Evolutionary conservation across 2,113 vertebrate genomes (phyloP).

Genomic region (Psittacara wagleri): DNA sequence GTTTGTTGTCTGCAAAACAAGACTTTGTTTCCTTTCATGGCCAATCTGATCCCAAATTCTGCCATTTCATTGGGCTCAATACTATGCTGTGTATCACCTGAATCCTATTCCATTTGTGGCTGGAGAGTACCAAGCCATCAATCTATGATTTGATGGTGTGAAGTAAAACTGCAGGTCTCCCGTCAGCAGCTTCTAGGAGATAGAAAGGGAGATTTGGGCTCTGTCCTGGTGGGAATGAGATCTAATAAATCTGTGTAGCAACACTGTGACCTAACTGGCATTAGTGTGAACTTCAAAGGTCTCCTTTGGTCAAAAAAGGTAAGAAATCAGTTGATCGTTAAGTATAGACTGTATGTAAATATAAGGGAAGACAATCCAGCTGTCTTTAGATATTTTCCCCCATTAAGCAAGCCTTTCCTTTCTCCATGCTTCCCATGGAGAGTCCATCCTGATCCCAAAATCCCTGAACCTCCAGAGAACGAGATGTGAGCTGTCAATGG

Average conservation of each 20-base stretch:
- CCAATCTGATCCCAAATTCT: background rate
- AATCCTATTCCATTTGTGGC: background rate
- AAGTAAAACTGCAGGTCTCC: background rate
- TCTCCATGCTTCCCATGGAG: background rate
- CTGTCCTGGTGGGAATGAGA: background rate
- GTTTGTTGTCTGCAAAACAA: background rate
- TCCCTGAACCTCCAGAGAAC: background rate
- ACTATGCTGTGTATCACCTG: background rate
- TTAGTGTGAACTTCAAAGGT: background rate
- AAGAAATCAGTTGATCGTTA: background rate
- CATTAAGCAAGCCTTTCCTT: background rate
- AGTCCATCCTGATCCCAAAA: background rate
- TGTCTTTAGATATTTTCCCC: background rate
- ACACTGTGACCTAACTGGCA: background rate
- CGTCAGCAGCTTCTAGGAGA: background rate
- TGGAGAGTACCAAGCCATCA: background rate
- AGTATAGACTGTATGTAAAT: background rate
- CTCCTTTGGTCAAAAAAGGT: background rate
- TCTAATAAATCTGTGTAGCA: background rate
- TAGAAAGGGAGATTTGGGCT: background rate
- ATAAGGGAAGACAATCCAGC: background rate
- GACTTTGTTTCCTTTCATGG: background rate
- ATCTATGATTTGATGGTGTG: background rate
- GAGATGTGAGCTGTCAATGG: fast-evolving
- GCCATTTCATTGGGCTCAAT: background rate